A percentile compares a stretch with the other conserved stretches of the same genome.
Conservation (phyloP, 2,797 vertebrate genomes). For the Eurystomus glaucurus region DNA sequence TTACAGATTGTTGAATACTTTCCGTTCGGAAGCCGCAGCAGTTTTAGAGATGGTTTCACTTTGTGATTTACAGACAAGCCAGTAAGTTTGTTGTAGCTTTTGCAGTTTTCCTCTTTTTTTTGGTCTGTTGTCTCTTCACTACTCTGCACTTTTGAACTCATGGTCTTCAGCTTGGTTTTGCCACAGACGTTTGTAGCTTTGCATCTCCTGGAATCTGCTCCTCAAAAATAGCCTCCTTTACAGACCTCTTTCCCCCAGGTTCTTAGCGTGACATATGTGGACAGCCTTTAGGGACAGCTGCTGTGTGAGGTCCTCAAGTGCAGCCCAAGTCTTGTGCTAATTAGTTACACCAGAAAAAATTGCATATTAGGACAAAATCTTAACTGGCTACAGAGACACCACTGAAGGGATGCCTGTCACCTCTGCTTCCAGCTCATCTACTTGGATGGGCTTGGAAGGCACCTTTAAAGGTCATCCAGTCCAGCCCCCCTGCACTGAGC, state of each 20-base stretch:
- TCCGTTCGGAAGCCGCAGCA: not conserved
- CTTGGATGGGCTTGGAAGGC: not conserved
- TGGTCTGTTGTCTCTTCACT: not conserved
- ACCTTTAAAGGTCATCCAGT: not conserved
- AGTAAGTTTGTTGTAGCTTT: not conserved
- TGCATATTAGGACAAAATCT: not conserved
- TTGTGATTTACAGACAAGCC: not conserved
- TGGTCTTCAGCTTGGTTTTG: not conserved
- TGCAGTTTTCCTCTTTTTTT: not conserved
- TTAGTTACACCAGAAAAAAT: not conserved
- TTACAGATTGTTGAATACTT: conserved; percentile 31
- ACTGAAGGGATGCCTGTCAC: not conserved
- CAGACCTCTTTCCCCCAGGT: not conserved
- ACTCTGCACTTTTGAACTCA: not conserved
- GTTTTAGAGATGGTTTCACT: not conserved
- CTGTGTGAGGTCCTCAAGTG: not conserved
- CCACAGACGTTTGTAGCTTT: not conserved
- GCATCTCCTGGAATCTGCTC: not conserved
- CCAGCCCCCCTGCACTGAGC: not conserved
- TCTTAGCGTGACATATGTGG: not conserved
- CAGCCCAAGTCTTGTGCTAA: not conserved
- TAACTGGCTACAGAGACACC: not conserved
- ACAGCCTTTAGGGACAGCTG: not conserved
- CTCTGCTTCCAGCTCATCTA: not conserved
- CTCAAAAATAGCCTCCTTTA: not conserved